Evolutionary conservation across 2,888 invertebrate species (phyloP).

Genomic region (Cheilosia scutellata): DNA sequence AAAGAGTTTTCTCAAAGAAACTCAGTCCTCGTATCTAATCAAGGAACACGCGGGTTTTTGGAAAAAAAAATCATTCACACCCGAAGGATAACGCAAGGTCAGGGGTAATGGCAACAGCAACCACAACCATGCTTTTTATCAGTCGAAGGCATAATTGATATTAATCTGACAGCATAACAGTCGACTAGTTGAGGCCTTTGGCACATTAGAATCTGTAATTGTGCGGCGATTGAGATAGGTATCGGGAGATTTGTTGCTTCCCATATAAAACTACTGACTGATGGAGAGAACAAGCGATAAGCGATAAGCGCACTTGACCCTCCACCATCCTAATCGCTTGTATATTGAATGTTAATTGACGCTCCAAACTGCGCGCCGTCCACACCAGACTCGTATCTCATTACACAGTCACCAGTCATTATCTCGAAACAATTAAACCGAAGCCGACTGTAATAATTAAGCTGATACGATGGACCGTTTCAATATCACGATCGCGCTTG

Average conservation of each 20-base stretch:
- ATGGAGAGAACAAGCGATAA: conserved; percentile 55
- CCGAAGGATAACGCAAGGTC: conserved; percentile 69
- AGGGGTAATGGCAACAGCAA: conserved; percentile 43
- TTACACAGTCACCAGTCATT: conserved; percentile 1
- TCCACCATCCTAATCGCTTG: conserved; percentile 74
- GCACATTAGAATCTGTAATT: conserved; percentile 65
- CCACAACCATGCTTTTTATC: conserved; percentile 48
- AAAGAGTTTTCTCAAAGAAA: not conserved
- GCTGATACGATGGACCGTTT: conserved; percentile 40
- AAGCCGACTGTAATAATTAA: conserved; percentile 32
- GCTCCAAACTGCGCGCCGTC: not conserved
- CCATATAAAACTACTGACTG: conserved; percentile 30
- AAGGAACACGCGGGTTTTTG: conserved; percentile 20
- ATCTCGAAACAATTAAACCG: conserved; percentile 63
- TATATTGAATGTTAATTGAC: conserved; percentile 77
- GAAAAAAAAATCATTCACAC: not conserved
- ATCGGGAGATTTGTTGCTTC: conserved; percentile 55
- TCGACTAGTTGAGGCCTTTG: conserved; percentile 57
- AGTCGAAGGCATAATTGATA: conserved; percentile 57
- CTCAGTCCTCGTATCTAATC: conserved; percentile 48
- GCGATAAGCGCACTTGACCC: conserved; percentile 74
- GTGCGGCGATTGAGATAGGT: conserved; percentile 71
- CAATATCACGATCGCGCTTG: conserved; percentile 47
- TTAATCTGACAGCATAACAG: conserved; percentile 69
- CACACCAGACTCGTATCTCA: conserved; percentile 23